Percentiles rank a stretch among this genome's conserved stretches.
Evolutionary conservation across 2,797 vertebrate genomes (phyloP).

Genomic region (Menidia menidia): DNA sequence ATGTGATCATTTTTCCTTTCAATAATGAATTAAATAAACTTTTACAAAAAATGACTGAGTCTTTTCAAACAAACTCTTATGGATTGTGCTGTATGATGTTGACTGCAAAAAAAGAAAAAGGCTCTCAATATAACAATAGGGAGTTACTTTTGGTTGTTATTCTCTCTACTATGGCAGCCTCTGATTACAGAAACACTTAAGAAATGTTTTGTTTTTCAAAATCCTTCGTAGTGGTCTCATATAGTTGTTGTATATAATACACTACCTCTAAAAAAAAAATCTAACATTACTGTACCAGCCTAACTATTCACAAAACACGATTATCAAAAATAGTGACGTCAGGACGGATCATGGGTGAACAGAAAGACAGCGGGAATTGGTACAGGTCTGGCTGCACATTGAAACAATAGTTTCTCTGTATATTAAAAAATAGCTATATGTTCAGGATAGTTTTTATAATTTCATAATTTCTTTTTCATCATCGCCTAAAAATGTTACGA

Average conservation of each 20-base stretch:
- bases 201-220: slow-evolving; percentile 39
- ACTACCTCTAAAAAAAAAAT: slow-evolving; percentile 26
- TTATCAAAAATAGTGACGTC: slow-evolving; percentile 33
- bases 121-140: too few relatives aligned
- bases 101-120: too few relatives aligned
- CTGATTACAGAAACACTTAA: slow-evolving; percentile 15
- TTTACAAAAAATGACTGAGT: not conserved
- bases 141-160: too few relatives aligned
- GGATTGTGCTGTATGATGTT: too few relatives aligned
- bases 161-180: not conserved
- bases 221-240: slow-evolving; percentile 1
- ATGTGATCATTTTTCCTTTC: not conserved
- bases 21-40: not conserved
- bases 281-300: slow-evolving; percentile 23
- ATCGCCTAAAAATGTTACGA: slow-evolving; percentile 9
- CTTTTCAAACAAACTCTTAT: too few relatives aligned
- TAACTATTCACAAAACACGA: slow-evolving; percentile 26
- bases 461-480: slow-evolving; percentile 12
- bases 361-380: slow-evolving; percentile 6
- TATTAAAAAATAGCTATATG: slow-evolving; percentile 51
- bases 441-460: slow-evolving; percentile 14
- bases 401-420: slow-evolving; percentile 12
- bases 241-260: not conserved
- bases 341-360: slow-evolving; percentile 12
- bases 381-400: slow-evolving; percentile 7